Percentiles rank a stretch among this genome's conserved stretches.
Evolutionary conservation across 2,797 vertebrate species (phyloP).

Genomic region (Potorous gilbertii): DNA sequence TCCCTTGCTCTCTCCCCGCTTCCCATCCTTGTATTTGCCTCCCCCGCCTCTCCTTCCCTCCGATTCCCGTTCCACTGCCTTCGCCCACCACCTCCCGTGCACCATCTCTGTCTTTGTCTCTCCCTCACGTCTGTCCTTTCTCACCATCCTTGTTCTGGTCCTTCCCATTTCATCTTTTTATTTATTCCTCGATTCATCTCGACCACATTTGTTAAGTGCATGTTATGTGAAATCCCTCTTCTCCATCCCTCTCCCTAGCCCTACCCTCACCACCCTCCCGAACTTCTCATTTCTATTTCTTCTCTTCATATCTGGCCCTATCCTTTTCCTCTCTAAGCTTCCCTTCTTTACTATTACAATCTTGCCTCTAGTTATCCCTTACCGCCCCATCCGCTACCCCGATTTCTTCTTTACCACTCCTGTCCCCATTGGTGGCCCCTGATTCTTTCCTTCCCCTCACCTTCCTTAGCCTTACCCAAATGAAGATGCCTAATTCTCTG

Average conservation of each 20-base stretch:
- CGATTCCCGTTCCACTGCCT: not conserved
- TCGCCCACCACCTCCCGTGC: not conserved
- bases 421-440: not conserved
- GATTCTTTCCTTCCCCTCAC: not conserved
- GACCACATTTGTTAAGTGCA: not conserved
- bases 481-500: not conserved
- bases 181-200: not conserved
- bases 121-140: not conserved
- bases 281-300: not conserved
- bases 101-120: slow-evolving; percentile 12
- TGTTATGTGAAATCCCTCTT: not conserved
- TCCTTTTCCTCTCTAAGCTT: not conserved
- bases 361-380: not conserved
- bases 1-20: not conserved
- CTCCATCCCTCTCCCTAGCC: not conserved
- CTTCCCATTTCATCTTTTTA: not conserved
- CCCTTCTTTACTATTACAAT: not conserved
- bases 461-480: not conserved
- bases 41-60: not conserved
- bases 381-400: not conserved
- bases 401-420: not conserved
- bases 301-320: not conserved
- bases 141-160: not conserved
- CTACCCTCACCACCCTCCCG: not conserved
- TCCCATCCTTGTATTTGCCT: not conserved